Conservation (phyloP, 1,140 invertebrate species). For the Drosophila nigromelanica region DNA sequence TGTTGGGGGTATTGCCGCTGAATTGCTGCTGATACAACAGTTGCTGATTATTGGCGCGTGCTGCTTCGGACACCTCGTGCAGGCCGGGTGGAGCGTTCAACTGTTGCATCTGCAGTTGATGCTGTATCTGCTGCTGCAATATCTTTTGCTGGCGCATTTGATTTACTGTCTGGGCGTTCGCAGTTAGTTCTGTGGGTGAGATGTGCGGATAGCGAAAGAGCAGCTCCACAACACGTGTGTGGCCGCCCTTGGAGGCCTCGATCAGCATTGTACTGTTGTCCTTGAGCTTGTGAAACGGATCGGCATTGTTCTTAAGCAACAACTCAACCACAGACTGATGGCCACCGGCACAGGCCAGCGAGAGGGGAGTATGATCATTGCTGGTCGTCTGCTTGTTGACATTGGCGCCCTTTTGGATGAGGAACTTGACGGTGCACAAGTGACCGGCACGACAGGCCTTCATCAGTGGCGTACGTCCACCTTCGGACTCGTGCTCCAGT, state of each 20-base stretch:
- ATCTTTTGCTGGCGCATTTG: constrained; percentile 77
- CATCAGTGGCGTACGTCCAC: constrained; percentile 98
- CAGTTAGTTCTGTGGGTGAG: constrained; percentile 76
- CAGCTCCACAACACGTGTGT: constrained; percentile 97
- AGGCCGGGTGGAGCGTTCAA: constrained; percentile 84
- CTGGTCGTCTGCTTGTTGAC: constrained; percentile 97
- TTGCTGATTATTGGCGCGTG: constrained; percentile 84
- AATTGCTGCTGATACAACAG: constrained; percentile 79
- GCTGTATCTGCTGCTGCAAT: constrained; percentile 84
- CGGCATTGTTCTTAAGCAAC: constrained; percentile 94
- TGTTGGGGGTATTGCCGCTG: constrained; percentile 54
- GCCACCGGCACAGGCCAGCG: constrained; percentile 97
- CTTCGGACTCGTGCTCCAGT: constrained; percentile 97
- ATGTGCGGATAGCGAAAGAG: constrained; percentile 96
- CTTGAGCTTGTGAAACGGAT: constrained; percentile 98
- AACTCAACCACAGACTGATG: constrained; percentile 96
- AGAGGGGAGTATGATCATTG: constrained; percentile 99
- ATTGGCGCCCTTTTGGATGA: constrained; percentile 96
- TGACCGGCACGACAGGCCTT: constrained; percentile 99
- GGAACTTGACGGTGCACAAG: constrained; percentile 98
- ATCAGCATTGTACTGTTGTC: constrained; percentile 99
- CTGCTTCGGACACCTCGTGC: constrained; percentile 86
- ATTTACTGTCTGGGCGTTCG: constrained; percentile 52
- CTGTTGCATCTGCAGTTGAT: constrained; percentile 79
- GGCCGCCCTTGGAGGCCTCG: constrained; percentile 98